These are phyloP conservation scores for Thysanoteuthis rhombus DNA, from an alignment of 2,888 invertebrate genomes.

Conservation along the genomic window DNA sequence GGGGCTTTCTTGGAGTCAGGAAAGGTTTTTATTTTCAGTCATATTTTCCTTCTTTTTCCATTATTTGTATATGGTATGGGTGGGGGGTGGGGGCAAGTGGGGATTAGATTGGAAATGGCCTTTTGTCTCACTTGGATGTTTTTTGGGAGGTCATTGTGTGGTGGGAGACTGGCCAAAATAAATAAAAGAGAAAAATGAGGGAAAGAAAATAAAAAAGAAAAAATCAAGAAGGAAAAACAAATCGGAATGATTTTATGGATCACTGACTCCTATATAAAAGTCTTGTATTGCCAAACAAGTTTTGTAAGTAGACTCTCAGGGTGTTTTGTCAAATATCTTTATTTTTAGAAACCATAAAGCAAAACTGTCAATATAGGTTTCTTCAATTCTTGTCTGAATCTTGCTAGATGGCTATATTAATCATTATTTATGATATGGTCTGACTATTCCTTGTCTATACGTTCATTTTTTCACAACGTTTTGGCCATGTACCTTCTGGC, in stretches of 20 bases:
- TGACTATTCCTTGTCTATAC: no score
- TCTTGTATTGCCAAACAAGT: background rate
- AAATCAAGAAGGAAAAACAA: background rate
- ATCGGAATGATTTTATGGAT: background rate
- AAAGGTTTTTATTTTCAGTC: background rate
- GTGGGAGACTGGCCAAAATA: background rate
- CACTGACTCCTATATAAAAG: background rate
- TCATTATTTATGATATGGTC: no score
- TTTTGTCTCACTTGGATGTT: background rate
- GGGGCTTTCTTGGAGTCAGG: background rate
- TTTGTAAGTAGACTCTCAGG: background rate
- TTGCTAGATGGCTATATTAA: no score
- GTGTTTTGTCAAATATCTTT: no score
- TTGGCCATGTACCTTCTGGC: no score
- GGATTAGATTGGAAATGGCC: background rate
- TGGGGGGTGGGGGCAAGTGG: background rate
- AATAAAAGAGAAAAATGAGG: background rate
- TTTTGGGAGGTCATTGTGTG: background rate
- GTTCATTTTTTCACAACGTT: no score
- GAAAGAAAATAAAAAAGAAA: background rate
- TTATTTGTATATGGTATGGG: background rate
- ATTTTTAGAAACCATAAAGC: no score
- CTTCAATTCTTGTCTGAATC: no score
- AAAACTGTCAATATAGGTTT: no score
- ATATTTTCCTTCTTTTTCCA: background rate